Base-by-base conservation (phyloP, 1,140 invertebrate species). In the Drosophila teissieri region DNA sequence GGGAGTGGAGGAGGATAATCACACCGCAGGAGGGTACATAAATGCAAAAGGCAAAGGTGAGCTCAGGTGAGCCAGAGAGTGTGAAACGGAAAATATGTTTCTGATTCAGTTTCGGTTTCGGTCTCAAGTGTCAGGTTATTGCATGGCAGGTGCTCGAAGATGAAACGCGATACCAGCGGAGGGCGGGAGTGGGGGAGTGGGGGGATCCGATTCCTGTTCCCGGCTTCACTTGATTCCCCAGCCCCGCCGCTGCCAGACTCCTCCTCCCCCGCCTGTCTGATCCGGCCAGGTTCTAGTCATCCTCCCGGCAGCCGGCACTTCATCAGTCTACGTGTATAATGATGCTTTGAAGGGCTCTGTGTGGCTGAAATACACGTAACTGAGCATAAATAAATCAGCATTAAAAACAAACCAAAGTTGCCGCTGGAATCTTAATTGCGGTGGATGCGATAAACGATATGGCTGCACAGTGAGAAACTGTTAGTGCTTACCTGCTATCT, bases 301-400 rank as follows among this genome's bases (percentile, higher is more conserved):
- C 56, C 39, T 27, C 49, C 60, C 37, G 11, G 27, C 42, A 36
- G 24, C 64, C 2, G 31, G 31, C 67, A 72, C 68, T 72, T 70
- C 65, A 72, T 57, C 65, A 57, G 68, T 70, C 51, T 69, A 27
- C 44, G 65, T 31, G 48, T 22, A 67, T 51, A 51, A 70, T 72
- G 52, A 72, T 72, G 65, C 65, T 42, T 42, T 70, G 51, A 46
- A 57, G 65, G 61, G 64, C 37, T 37, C 12, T 49, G 46, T 37
- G 46, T 57, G 68, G 52, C 52, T 70, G 10, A 55, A 70, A 72
- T 34, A 57, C 52, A 70, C 65, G 44, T 70, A 72, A 57, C 65
- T 55, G 65, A 34, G 65, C 53, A 70, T 70, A 72, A 72, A 72
- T 70, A 72, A 72, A 70, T 72, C 67, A 70, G 68, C 52, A 70